These are phyloP conservation scores for Notechis scutatus DNA, from an alignment of 2,113 vertebrate species.

Conservation along the genomic window DNA sequence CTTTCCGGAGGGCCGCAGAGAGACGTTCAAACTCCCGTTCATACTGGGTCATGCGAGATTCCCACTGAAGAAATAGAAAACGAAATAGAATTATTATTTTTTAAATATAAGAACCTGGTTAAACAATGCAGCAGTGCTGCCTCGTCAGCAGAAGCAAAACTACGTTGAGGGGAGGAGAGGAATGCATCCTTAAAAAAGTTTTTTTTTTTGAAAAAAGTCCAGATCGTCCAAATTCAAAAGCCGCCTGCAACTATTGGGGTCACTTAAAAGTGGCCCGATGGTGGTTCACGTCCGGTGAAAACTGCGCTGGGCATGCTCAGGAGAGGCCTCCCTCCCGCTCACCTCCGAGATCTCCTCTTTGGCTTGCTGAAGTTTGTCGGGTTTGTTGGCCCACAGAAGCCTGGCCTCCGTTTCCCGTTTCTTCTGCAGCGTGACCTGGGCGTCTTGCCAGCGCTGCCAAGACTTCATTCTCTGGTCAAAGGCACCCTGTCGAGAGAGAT, in stretches of 20 bases:
- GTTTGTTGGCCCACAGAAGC: slow-evolving; percentile 95
- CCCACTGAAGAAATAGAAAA: slow-evolving; percentile 81
- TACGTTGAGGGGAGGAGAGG: neutral
- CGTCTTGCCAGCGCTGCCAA: slow-evolving; percentile 98
- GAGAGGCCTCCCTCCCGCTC: neutral
- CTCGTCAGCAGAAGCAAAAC: neutral
- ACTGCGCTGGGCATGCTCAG: too few relatives aligned
- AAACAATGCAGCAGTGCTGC: neutral
- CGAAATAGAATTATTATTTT: too few relatives aligned
- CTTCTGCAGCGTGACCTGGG: slow-evolving; percentile 87
- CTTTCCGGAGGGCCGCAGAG: slow-evolving; percentile 88
- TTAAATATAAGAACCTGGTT: neutral
- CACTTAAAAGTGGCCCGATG: too few relatives aligned
- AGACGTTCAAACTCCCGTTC: slow-evolving; percentile 94
- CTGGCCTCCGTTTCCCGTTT: slow-evolving; percentile 93
- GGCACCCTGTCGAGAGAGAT: slow-evolving; percentile 73
- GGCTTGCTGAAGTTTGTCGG: slow-evolving; percentile 94
- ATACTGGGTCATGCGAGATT: slow-evolving; percentile 89
- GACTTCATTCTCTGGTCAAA: slow-evolving; percentile 96
- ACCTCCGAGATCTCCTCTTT: slow-evolving; percentile 96
- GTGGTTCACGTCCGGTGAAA: neutral
- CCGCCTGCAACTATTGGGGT: neutral
- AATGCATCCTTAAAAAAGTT: neutral
- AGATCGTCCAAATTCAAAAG: neutral
- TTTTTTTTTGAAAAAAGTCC: neutral